Conservation (phyloP, 2,113 vertebrate genomes). For the rabbit (Oryctolagus cuniculus) region DNA sequence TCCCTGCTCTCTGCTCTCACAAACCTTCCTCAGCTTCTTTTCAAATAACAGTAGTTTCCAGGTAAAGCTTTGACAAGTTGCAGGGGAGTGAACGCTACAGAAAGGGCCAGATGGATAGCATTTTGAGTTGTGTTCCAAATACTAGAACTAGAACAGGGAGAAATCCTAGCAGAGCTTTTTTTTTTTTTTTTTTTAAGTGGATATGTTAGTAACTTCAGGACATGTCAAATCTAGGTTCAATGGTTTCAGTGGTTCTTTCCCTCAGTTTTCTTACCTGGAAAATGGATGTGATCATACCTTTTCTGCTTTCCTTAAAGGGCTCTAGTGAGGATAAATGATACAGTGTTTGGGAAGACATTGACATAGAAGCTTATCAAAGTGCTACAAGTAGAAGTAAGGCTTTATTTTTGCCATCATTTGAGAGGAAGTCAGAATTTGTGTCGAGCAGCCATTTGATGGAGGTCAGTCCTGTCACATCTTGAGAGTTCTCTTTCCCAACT, state of each 20-base stretch:
- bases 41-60: constrained; percentile 24
- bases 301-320: constrained; percentile 31
- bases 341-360: background rate
- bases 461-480: background rate
- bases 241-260: constrained; percentile 1
- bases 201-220: background rate
- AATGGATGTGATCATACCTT: background rate
- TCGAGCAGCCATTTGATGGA: constrained; percentile 15
- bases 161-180: background rate
- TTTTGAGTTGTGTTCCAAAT: constrained; percentile 31
- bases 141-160: constrained; percentile 24
- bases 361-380: background rate
- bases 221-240: background rate
- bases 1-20: background rate
- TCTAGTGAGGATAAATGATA: constrained; percentile 8
- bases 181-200: background rate
- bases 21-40: background rate
- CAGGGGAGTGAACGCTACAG: background rate
- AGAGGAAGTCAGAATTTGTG: background rate
- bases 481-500: constrained; percentile 6
- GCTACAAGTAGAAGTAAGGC: background rate
- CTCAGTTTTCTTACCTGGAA: constrained; percentile 49
- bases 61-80: constrained; percentile 36
- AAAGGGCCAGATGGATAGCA: background rate
- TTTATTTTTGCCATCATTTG: constrained; percentile 51